These are phyloP conservation scores for Anolis sagrei DNA, from an alignment of 2,113 vertebrate species.

Conservation along the genomic window DNA sequence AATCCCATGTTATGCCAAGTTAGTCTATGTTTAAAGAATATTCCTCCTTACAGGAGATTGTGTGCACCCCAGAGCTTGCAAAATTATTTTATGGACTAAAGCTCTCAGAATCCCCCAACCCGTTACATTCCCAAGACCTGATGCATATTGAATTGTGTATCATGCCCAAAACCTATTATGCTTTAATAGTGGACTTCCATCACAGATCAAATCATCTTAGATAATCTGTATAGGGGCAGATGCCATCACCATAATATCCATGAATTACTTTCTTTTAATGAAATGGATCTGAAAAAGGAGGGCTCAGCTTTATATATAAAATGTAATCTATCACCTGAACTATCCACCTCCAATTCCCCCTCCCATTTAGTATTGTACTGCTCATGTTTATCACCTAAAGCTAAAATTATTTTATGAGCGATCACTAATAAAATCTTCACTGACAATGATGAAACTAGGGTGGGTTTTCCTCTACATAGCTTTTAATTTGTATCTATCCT, in stretches of 20 bases:
- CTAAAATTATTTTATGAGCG: background rate
- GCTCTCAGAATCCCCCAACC: too few relatives aligned
- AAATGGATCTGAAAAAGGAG: background rate
- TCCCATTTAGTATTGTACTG: background rate
- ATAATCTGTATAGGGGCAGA: background rate
- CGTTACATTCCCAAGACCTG: background rate
- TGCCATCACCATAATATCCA: background rate
- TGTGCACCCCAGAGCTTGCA: background rate
- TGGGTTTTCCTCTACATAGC: constrained; percentile 1
- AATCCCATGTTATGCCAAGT: background rate
- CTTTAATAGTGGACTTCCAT: background rate
- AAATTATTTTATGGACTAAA: too few relatives aligned
- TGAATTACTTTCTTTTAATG: constrained; percentile 15
- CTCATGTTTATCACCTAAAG: background rate
- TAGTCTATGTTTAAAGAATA: background rate
- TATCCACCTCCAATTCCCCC: background rate
- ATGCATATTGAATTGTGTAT: background rate
- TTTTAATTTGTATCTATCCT: constrained; percentile 11
- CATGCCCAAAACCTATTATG: background rate
- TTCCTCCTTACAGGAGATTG: too few relatives aligned
- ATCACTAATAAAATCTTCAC: background rate
- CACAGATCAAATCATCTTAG: background rate
- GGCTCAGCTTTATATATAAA: constrained; percentile 13
- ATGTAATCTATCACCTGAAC: background rate
- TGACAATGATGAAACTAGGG: background rate